These are phyloP conservation scores for Antheraea yamamai DNA, from an alignment of 2,888 invertebrate genomes.

Conservation along the genomic window DNA sequence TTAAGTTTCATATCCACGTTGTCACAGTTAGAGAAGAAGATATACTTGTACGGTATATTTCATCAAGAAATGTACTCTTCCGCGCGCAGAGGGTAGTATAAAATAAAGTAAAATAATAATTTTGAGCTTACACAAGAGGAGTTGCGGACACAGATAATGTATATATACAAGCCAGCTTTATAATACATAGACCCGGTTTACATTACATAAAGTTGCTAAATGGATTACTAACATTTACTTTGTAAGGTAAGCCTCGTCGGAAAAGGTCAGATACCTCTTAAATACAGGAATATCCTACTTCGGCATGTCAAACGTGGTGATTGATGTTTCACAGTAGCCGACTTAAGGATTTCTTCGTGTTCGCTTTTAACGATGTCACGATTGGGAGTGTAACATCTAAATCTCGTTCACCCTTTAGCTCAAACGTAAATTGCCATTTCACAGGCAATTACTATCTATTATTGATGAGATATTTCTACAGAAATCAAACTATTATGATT, in stretches of 20 bases:
- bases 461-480: neutral
- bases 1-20: too few relatives aligned
- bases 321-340: constrained; percentile 2
- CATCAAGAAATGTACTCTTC: too few relatives aligned
- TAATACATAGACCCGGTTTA: neutral
- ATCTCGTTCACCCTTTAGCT: neutral
- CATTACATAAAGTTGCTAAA: neutral
- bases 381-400: constrained; percentile 9
- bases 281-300: constrained; percentile 14
- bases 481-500: neutral
- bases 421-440: neutral
- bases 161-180: neutral
- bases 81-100: too few relatives aligned
- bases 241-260: constrained; percentile 1
- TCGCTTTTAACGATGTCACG: constrained; percentile 12
- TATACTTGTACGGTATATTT: too few relatives aligned
- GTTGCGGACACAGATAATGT: neutral
- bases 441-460: neutral
- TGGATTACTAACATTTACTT: constrained; percentile 12
- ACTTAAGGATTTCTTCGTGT: constrained; percentile 14
- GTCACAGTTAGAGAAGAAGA: too few relatives aligned
- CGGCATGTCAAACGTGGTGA: constrained; percentile 10
- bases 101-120: too few relatives aligned
- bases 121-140: too few relatives aligned
- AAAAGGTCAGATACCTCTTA: constrained; percentile 8